Conservation (phyloP, 2,113 vertebrate genomes). For the Balaeniceps rex region DNA sequence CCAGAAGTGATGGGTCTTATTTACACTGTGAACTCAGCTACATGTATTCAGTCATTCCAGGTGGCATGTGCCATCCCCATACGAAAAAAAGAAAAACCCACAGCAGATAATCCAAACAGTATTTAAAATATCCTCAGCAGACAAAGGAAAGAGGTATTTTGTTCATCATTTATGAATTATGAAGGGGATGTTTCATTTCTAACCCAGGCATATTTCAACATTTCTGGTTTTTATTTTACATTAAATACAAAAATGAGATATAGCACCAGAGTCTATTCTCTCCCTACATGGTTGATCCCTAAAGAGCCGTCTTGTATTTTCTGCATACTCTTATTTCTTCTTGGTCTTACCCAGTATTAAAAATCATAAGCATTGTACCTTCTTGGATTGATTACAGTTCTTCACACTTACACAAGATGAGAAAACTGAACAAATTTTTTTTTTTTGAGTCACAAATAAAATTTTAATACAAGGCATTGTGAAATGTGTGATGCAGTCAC, state of each 20-base stretch:
- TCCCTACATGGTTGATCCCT: not conserved
- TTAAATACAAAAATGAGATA: not conserved
- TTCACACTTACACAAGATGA: not conserved
- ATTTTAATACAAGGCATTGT: not conserved
- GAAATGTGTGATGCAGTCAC: not conserved
- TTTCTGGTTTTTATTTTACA: not conserved
- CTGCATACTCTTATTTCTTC: not conserved
- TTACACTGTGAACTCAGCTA: not conserved
- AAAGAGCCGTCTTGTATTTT: not conserved
- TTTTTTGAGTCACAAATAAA: not conserved
- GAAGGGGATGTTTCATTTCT: not conserved
- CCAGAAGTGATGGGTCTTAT: not conserved
- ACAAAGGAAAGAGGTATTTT: not conserved
- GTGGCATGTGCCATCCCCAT: not conserved
- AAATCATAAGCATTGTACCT: not conserved
- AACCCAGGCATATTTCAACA: not conserved
- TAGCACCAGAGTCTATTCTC: not conserved
- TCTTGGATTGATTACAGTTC: not conserved
- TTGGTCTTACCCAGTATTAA: not conserved
- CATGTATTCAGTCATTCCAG: not conserved
- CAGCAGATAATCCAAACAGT: not conserved
- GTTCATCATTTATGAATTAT: not conserved
- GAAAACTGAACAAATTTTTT: not conserved
- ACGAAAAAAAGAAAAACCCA: fast-evolving
- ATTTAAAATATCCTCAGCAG: not conserved